A percentile compares a stretch with the other conserved stretches of the same genome.
Conservation (phyloP, 2,888 invertebrate genomes). For the Lasioglossum morio region DNA sequence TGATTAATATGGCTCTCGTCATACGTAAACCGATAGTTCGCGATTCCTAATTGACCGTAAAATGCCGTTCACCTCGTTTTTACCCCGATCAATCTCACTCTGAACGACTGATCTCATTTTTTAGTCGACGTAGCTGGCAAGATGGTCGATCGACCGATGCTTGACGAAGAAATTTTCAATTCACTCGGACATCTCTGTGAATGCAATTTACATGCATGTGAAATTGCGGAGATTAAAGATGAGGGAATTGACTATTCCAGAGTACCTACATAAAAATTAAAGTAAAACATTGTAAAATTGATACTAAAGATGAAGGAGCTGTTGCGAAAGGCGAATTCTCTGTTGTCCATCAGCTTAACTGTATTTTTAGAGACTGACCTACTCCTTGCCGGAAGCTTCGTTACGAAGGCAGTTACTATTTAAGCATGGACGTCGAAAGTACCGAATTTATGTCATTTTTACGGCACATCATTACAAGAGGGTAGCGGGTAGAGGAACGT, state of each 20-base stretch:
- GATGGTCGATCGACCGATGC: neutral
- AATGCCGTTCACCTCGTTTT: neutral
- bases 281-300: too few relatives aligned
- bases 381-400: neutral
- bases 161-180: too few relatives aligned
- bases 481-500: neutral
- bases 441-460: constrained; percentile 21
- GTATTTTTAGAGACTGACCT: constrained; percentile 1
- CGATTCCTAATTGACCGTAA: neutral
- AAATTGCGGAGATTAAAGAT: too few relatives aligned
- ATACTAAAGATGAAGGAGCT: too few relatives aligned
- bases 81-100: neutral
- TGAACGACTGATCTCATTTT: too few relatives aligned
- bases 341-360: neutral
- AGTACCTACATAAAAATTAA: too few relatives aligned
- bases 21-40: neutral
- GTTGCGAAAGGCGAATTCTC: neutral
- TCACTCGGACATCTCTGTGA: too few relatives aligned
- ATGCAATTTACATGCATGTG: too few relatives aligned
- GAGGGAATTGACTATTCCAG: too few relatives aligned
- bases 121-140: neutral
- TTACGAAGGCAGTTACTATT: neutral
- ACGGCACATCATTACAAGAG: constrained; percentile 35
- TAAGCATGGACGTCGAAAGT: neutral
- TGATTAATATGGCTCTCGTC: neutral